Percentiles rank a stretch among this genome's conserved stretches.
These are phyloP conservation scores for Gopherus flavomarginatus DNA, from an alignment of 2,113 vertebrate species.

Conservation along the genomic window DNA sequence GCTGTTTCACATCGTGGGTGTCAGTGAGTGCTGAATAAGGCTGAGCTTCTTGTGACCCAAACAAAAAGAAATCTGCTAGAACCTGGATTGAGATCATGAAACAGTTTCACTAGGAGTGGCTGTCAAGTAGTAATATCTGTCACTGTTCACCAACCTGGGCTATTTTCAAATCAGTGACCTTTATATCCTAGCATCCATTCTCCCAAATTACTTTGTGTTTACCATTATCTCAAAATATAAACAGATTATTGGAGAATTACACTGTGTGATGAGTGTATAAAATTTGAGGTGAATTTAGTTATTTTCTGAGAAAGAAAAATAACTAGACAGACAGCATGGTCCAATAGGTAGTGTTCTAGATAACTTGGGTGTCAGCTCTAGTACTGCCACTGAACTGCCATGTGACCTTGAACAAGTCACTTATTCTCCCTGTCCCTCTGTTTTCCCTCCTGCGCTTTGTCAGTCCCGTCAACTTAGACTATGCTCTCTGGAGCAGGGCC, in stretches of 20 bases:
- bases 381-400: background rate
- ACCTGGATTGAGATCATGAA: background rate
- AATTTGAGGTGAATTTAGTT: background rate
- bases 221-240: background rate
- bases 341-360: background rate
- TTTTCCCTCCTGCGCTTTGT: accelerated
- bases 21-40: background rate
- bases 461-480: background rate
- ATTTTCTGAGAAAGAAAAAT: background rate
- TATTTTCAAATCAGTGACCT: background rate
- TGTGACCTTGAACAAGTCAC: background rate
- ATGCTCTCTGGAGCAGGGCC: background rate
- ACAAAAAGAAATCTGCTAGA: background rate
- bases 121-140: background rate
- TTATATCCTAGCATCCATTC: background rate
- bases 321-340: background rate
- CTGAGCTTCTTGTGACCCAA: background rate
- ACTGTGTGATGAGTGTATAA: background rate
- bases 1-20: background rate
- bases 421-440: background rate
- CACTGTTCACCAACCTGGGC: background rate
- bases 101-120: background rate
- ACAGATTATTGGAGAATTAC: background rate
- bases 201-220: background rate
- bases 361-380: background rate